Base-by-base conservation (phyloP, 2,888 invertebrate species). In the Resseliella maxima region DNA sequence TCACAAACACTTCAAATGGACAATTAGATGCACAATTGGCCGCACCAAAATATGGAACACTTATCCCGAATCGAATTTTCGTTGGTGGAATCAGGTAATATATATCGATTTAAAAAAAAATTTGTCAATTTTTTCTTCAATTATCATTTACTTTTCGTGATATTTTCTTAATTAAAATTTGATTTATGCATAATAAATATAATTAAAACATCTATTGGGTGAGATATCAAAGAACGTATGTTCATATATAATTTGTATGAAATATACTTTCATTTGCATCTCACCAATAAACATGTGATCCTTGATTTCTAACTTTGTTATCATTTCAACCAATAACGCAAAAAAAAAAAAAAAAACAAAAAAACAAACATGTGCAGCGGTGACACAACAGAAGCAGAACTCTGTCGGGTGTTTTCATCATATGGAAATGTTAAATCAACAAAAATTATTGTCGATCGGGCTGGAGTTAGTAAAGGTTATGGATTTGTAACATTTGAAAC, bases 21-120 rank as follows among this genome's bases (percentile, higher is more conserved):
- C 88, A 88, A 87, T 87, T 91, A 87, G 91, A 91, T 87, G 91
- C 90, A 91, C 89, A 93, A 87, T 88, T 91, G 87, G 89, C 91
- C 45, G 91, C 91, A 88, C 94, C 92, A 0, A 94, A 94, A 89
- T 94, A 93, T 88, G 97, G 94, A 88, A 98, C 97, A 46, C 93
- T 98, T 87, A 97, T 98, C 89, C 98, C 98, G 87, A 98, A 98
- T 91, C 93, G 98, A 89, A 96, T 99, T 89, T 99, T 99, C 91
- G 98, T 99, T 86, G 98, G 99, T 87, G 99, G 98, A 36, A 98
- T 99, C 89, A 96, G 98, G 87, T 91, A n/a, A n/a, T n/a, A n/a
- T n/a, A n/a, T n/a, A 5, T 45, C 45, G 8, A 45, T 12, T 5
- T 45, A 45, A 45, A 45, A 45, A 45, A 45, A 45, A 45, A 45